A percentile compares a stretch with the other conserved stretches of the same genome.
Evolutionary conservation across 2,113 vertebrate genomes (phyloP).

Genomic region (Myiagra hebetior): DNA sequence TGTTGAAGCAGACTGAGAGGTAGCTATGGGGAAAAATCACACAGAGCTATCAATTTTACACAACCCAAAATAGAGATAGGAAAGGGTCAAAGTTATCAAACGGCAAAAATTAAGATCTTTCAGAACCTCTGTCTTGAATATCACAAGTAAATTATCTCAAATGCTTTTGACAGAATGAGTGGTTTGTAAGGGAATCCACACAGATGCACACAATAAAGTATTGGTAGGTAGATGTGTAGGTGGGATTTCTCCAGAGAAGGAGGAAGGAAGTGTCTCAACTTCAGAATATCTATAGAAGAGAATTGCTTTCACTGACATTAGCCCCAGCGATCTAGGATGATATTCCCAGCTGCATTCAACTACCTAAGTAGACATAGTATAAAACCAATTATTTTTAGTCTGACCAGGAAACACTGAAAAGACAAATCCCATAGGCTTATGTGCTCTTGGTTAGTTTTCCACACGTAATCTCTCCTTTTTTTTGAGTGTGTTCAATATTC

Average conservation of each 20-base stretch:
- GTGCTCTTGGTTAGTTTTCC: neutral
- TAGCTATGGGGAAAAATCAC: slow-evolving; percentile 16
- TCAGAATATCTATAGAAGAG: neutral
- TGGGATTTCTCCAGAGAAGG: neutral
- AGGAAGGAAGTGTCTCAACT: neutral
- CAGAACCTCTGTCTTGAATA: neutral
- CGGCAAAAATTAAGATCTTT: neutral
- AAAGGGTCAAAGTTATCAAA: slow-evolving; percentile 26
- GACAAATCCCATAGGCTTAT: neutral
- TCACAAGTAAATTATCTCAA: neutral
- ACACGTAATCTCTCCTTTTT: neutral
- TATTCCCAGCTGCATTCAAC: neutral
- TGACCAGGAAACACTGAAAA: neutral
- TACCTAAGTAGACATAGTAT: neutral
- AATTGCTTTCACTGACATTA: neutral
- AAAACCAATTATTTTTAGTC: neutral
- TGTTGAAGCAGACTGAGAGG: neutral
- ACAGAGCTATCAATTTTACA: neutral
- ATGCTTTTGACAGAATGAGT: neutral
- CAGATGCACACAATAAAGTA: too few species aligned
- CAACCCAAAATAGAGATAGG: slow-evolving; percentile 17
- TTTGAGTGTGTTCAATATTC: neutral
- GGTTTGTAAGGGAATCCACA: neutral
- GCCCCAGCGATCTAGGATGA: neutral
- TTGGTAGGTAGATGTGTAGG: neutral